Evolutionary conservation across 1,140 invertebrate species (phyloP), one percentile per base, ranked within the genome.

Genomic region (Aethina tumida): DNA sequence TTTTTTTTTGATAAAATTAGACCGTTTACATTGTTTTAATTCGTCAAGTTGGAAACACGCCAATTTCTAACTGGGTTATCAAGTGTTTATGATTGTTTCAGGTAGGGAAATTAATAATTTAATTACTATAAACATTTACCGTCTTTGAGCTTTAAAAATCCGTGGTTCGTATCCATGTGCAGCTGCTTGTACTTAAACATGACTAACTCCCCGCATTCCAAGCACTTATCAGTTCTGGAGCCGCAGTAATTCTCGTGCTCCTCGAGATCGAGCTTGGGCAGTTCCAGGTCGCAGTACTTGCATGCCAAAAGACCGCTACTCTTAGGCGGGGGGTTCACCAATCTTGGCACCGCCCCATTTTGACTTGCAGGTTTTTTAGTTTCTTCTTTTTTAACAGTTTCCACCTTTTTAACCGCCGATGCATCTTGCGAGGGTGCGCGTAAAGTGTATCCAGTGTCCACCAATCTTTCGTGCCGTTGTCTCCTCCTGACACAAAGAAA

Each of bases 171-270:
- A 44, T 75, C 73, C 21, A 72, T 52, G 49, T 81, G 78, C 38
- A 74, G 59, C 45, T 72, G 63, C 20, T 68, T 67, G 55, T 80
- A 74, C 53, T 75, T 76, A 45, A 73, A 64, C 74, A 79, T 78
- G 26, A 81, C 71, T 46, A 71, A 72, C 56, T 76, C 71, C 12
- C 66, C 66, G 60, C 79, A 81, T 14, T 71, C 70, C 3, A 60
- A 50, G 57, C 79, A 78, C 35, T 62, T 66, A 52, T 81, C 77
- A 4, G 78, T 81, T 31, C 79, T 61, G 21, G 69, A 68, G 6
- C 77, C 77, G 62, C 79, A 81, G 56, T 78, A 80, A 20, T 69
- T 66, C 46, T 73, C 63, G 56, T 81, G 79, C 4, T 66, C 58
- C 0, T 67, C 64, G 13, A 79, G 40, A 13, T 76, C 70, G 18